These are phyloP conservation scores for Oreortyx pictus DNA, from an alignment of 2,797 vertebrate genomes.

Conservation along the genomic window DNA sequence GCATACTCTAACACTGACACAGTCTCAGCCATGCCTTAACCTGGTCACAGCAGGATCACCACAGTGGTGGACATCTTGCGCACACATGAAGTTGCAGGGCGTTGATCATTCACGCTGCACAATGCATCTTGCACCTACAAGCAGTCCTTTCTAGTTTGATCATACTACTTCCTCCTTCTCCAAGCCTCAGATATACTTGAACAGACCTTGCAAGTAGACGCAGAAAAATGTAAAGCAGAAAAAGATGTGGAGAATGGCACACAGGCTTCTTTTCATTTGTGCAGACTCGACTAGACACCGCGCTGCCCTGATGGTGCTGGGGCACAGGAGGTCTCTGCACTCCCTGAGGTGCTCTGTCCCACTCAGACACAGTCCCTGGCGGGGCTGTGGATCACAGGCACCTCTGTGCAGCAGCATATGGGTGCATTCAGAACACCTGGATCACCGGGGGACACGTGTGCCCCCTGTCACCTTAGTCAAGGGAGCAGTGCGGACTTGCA, in stretches of 20 bases:
- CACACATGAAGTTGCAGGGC: accelerated
- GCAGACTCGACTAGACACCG: accelerated
- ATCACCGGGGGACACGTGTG: accelerated
- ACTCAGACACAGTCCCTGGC: neutral
- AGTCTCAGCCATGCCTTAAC: neutral
- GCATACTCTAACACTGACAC: neutral
- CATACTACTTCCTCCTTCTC: neutral
- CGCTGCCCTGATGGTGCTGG: neutral
- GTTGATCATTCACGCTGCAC: accelerated
- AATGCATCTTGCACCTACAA: neutral
- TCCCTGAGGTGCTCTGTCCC: neutral
- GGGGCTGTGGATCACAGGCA: accelerated
- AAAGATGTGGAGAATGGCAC: neutral
- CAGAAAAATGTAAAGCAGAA: neutral
- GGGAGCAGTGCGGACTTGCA: neutral
- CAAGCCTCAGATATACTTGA: neutral
- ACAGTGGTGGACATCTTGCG: neutral
- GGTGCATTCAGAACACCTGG: neutral
- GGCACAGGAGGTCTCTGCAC: neutral
- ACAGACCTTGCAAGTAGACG: neutral
- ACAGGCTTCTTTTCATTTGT: neutral
- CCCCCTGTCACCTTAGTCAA: neutral
- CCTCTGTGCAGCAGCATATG: accelerated
- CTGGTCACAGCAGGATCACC: neutral
- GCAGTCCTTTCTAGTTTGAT: neutral